These are phyloP conservation scores for Girardia tigrina DNA, from an alignment of 2,888 invertebrate genomes.

Conservation along the genomic window DNA sequence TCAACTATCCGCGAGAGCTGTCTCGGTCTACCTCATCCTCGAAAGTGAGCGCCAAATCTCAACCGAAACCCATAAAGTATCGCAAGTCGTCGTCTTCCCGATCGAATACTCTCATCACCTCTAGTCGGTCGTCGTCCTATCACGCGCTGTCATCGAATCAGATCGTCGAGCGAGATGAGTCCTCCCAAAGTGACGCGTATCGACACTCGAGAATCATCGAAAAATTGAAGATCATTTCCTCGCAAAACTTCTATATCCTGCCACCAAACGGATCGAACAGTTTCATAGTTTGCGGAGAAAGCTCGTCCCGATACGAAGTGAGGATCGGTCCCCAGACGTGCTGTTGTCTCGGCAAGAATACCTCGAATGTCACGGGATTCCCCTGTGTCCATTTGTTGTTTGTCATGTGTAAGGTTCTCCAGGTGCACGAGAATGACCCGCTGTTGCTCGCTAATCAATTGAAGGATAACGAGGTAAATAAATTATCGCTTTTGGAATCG, in stretches of 20 bases:
- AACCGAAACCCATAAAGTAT: background rate
- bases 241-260: constrained; percentile 47
- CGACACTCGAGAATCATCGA: background rate
- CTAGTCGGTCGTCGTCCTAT: background rate
- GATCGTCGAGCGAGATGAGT: background rate
- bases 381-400: constrained; percentile 51
- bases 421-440: constrained; percentile 49
- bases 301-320: constrained; percentile 51
- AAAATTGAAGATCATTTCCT: constrained; percentile 32
- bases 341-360: constrained; percentile 48
- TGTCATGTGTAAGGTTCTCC: constrained; percentile 52
- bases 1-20: background rate
- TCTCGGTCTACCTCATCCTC: background rate
- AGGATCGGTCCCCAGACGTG: constrained; percentile 52
- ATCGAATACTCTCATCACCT: background rate
- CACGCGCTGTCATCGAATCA: constrained; percentile 1
- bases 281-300: constrained; percentile 51
- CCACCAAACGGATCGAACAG: constrained; percentile 52
- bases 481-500: no score
- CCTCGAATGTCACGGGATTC: background rate
- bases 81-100: constrained; percentile 9
- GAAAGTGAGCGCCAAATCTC: background rate
- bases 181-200: background rate
- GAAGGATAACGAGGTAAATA: constrained; percentile 53
- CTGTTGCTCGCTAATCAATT: constrained; percentile 48